Base-by-base conservation (phyloP, 2,113 vertebrate genomes). In the Oryzias javanicus region DNA sequence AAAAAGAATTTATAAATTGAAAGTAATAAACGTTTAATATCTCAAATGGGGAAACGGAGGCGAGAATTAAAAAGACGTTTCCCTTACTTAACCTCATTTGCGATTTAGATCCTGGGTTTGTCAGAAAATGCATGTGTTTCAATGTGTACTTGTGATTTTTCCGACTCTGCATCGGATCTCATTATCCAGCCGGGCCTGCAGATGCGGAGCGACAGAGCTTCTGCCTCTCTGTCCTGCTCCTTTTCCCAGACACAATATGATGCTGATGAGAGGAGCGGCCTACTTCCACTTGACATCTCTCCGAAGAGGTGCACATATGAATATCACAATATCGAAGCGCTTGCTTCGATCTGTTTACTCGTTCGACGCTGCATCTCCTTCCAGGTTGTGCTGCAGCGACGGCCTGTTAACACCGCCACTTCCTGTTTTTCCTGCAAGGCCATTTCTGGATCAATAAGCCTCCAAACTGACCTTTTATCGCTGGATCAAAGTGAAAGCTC, bases 391-490 rank as follows among this genome's bases (percentile, higher is more conserved):
- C 18, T 55, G 16, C 42, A 19, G 47, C 50, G 54, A 54, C 41
- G 60, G 19, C 48, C 53, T 64, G 19, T 56, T 70, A 70, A 58
- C 42, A 63, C 42, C 14, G 6, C 20, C 8, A 41, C 61, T 53
- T 70, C 68, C 56, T 67, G 42, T 63, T 78, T 41, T 71, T 74
- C 35, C 61, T 55, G 50, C 42, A 68, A 49, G 65, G 60, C 65
- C 65, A 48, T 56, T 35, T 68, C 74, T 48, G 55, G 66, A 88
- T 88, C 86, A 61, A 86, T 89, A 70, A 76, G 48, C 57, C 49
- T 64, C 68, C 67, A 79, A 87, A 80, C 79, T 60, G 73, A 66
- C 62, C 55, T 64, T 76, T 80, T 72, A 78, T 76, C 66, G 67
- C 67, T 64, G 55, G 49, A 54, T 27, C 52, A 14, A 52, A 78